Evolutionary conservation across 2,888 invertebrate species (phyloP).

Genomic region (Cryptocheilus praepositus): DNA sequence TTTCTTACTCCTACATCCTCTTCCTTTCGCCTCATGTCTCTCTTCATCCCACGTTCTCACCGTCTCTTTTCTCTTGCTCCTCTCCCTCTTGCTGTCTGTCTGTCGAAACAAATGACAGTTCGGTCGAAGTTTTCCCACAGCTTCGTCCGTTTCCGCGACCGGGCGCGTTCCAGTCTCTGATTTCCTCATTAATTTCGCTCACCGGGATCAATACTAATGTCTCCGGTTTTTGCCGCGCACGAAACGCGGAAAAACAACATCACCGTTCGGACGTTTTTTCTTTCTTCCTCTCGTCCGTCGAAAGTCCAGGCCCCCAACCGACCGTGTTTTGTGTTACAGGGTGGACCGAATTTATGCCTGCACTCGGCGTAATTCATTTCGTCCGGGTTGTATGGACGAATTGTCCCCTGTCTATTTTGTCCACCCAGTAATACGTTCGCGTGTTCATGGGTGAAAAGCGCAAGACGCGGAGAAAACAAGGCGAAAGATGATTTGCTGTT

Average conservation of each 20-base stretch:
- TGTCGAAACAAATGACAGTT: slow-evolving; percentile 39
- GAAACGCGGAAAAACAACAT: slow-evolving; percentile 13
- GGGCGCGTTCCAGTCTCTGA: slow-evolving; percentile 60
- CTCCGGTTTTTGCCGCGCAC: slow-evolving; percentile 18
- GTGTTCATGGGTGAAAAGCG: no score
- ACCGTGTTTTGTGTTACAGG: background rate
- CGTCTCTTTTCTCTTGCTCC: no score
- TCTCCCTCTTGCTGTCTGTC: background rate
- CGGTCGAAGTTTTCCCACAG: slow-evolving; percentile 31
- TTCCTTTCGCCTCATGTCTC: no score
- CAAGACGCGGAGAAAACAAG: no score
- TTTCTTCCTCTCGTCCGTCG: slow-evolving; percentile 1
- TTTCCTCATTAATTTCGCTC: slow-evolving; percentile 66
- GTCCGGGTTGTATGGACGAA: no score
- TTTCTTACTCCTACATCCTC: background rate
- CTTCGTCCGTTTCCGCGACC: slow-evolving; percentile 26
- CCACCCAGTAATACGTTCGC: no score
- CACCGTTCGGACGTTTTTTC: slow-evolving; percentile 23
- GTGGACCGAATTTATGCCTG: background rate
- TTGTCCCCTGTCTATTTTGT: no score
- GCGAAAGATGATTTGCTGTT: no score
- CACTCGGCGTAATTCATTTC: slow-evolving; percentile 5
- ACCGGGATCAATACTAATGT: slow-evolving; percentile 38
- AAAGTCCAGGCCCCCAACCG: slow-evolving; percentile 9
- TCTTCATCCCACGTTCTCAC: no score